These are phyloP conservation scores for Cardinalis cardinalis DNA, from an alignment of 2,113 vertebrate genomes.

Conservation along the genomic window DNA sequence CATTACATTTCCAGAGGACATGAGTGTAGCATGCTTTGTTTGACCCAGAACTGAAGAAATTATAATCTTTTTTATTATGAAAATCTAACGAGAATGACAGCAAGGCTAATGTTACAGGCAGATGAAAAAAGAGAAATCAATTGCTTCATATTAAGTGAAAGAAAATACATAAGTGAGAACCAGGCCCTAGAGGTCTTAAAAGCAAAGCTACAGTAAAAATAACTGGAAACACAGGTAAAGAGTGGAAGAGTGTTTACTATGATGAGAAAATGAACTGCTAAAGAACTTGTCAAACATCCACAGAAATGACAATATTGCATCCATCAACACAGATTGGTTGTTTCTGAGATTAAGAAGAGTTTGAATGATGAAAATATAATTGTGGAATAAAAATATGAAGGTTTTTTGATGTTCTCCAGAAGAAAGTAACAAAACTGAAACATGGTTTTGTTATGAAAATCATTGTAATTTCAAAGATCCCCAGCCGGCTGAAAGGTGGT, in stretches of 20 bases:
- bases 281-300: neutral
- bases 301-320: neutral
- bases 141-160: neutral
- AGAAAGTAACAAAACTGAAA: neutral
- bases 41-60: neutral
- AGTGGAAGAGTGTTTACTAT: neutral
- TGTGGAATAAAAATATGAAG: neutral
- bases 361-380: neutral
- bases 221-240: neutral
- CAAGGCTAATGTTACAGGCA: neutral
- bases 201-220: neutral
- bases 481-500: neutral
- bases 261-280: neutral
- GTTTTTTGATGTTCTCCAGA: neutral
- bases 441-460: neutral
- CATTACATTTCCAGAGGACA: neutral
- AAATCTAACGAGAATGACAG: neutral
- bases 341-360: neutral
- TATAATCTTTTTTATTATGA: neutral
- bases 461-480: neutral
- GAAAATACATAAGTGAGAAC: neutral
- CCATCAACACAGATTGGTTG: neutral
- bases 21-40: neutral
- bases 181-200: neutral
- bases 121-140: neutral